These are phyloP conservation scores for Zygothrica quintamaculata DNA, from an alignment of 2,888 invertebrate genomes.

Conservation along the genomic window DNA sequence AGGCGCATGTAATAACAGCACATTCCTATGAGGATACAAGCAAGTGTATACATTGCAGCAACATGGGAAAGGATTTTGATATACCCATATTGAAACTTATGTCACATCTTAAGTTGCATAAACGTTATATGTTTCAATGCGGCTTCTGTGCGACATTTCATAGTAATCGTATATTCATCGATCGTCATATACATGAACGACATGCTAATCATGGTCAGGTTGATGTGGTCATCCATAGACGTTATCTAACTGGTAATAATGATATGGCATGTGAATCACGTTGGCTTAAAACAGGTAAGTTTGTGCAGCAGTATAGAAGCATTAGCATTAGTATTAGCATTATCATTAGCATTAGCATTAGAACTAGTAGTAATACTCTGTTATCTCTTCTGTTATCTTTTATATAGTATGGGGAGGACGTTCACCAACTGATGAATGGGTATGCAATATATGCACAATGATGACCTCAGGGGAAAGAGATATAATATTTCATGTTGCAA, in stretches of 20 bases:
- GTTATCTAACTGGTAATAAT: constrained; percentile 32
- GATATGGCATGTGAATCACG: constrained; percentile 20
- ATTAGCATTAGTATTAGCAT: too few species aligned
- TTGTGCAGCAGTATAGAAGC: too few species aligned
- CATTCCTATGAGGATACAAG: constrained; percentile 24
- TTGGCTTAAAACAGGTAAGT: constrained; percentile 50
- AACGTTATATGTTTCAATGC: constrained; percentile 89
- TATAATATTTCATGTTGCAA: constrained; percentile 2
- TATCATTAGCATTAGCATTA: too few species aligned
- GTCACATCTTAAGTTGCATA: constrained; percentile 91
- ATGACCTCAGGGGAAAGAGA: neutral
- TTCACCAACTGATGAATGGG: constrained; percentile 11
- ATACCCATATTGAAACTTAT: constrained; percentile 84
- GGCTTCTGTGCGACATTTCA: constrained; percentile 88
- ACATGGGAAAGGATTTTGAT: fast-evolving
- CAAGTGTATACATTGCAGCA: constrained; percentile 41
- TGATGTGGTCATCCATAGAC: constrained; percentile 63
- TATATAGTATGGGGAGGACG: constrained; percentile 2
- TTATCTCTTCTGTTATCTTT: too few species aligned
- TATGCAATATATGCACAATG: constrained; percentile 48
- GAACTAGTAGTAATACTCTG: too few species aligned
- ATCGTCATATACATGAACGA: constrained; percentile 87
- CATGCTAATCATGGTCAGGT: constrained; percentile 83
- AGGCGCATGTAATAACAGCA: constrained; percentile 19
- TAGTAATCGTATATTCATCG: constrained; percentile 87